Base-by-base conservation (phyloP, 2,113 vertebrate genomes). In the Perccottus glenii region DNA sequence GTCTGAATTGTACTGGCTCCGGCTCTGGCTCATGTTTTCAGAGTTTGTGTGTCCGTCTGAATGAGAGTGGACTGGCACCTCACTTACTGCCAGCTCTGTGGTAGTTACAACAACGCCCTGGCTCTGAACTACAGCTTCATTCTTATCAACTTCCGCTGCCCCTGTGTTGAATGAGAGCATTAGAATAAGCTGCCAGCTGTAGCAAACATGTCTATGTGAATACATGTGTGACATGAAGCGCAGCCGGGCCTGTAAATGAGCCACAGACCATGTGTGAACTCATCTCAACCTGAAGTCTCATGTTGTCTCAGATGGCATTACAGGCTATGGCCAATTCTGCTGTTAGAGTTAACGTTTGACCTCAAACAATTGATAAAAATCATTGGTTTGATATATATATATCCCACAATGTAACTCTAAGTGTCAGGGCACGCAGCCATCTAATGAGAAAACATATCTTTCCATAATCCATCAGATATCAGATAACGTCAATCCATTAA, bases 271-370 rank as follows among this genome's bases (percentile, higher is more conserved):
- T 78, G 63, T 72, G 73, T 83, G 84, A 88, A 82, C 81, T 87
- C 81, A 87, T 84, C 83, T 83, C 85, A 88, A 87, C 85, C 76
- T 88, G 85, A 77, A 71, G 81, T 45, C 78, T 32, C 59, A 50
- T 67, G 58, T 63, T 50, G 55, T 46, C 44, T 85, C 71, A 60
- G 67, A 74, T 83, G 75, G 77, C 2, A 32, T 66, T 60, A 62
- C 58, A 43, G 55, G 48, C 44, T 8, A 49, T 45, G 64, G 80
- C 73, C 72, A 76, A 38, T 78, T 36, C 61, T 45, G 57, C 38
- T 66, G n/a, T n/a, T n/a, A n/a, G n/a, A n/a, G n/a, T n/a, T n/a
- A n/a, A n/a, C n/a, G n/a, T n/a, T n/a, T n/a, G n/a, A n/a, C n/a
- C n/a, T n/a, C n/a, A n/a, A n/a, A n/a, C n/a, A n/a, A n/a, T n/a